These are phyloP conservation scores for Apostichopus parvimensis DNA, from an alignment of 35 echinoderm and acorn worm species.

Conservation along the genomic window DNA sequence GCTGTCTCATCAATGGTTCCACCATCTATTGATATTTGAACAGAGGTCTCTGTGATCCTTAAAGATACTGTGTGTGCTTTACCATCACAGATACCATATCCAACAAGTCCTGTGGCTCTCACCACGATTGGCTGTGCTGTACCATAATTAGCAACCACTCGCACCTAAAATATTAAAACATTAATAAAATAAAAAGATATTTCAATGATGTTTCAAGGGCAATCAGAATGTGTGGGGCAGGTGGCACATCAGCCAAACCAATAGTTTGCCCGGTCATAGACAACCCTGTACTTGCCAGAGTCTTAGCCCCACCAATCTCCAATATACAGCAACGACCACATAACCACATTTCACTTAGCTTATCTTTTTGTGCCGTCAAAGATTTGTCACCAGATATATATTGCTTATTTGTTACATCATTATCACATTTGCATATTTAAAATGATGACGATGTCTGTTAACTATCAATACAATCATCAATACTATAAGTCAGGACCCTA, in stretches of 20 bases:
- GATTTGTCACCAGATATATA: too few species aligned
- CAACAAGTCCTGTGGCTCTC: conserved; percentile 61
- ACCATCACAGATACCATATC: conserved; percentile 76
- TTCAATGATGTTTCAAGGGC: too few species aligned
- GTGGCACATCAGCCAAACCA: background rate
- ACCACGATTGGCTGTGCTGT: conserved; percentile 62
- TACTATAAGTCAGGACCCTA: too few species aligned
- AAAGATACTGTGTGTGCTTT: conserved; percentile 61
- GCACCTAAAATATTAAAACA: conserved; percentile 58
- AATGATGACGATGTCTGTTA: too few species aligned
- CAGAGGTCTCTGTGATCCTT: background rate
- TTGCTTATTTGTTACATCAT: too few species aligned
- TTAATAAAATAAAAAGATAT: background rate
- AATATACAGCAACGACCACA: background rate
- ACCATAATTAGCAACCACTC: conserved; percentile 65
- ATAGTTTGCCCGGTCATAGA: background rate
- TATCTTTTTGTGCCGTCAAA: background rate
- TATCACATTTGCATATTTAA: too few species aligned
- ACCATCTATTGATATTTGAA: conserved; percentile 71
- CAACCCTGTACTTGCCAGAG: too few species aligned
- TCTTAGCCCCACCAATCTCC: too few species aligned
- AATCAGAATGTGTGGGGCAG: background rate
- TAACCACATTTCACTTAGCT: background rate
- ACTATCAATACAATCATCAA: too few species aligned
- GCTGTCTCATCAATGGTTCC: conserved; percentile 27